Base-by-base conservation (phyloP, 2,888 invertebrate genomes). In the Noctua comes region DNA sequence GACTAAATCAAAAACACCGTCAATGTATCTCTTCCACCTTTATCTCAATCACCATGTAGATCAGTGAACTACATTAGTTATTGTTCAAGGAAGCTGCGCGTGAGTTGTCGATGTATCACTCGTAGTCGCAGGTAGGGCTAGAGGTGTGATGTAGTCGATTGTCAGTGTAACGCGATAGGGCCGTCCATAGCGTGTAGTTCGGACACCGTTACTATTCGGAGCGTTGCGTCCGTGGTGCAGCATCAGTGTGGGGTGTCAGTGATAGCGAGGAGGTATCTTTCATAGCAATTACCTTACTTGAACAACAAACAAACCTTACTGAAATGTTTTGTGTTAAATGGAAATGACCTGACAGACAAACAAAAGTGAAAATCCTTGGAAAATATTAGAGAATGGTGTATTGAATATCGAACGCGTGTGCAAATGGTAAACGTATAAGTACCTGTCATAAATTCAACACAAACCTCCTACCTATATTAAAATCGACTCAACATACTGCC, bases 191-290 rank as follows among this genome's bases (percentile, higher is more conserved):
- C 51, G 51, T 78, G 78, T 72, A 65, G 66, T 36, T 43, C 70
- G 82, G 80, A 69, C 79, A 83, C 80, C 75, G 88, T 79, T 86
- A 82, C 70, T 86, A 90, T 89, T 89, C 87, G 84, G 90, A 89
- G 87, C 90, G 88, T 87, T 83, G 84, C 87, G 79, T 83, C 74
- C 74, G 82, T 72, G 85, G 74, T 74, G 80, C 85, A 73, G 80
- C 85, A 83, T 83, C 82, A 82, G 71, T 69, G 81, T 68, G 77
- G 40, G 79, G 86, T 10, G 31, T 3, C 68, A 82, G 21, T 88
- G 66, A n/a, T 10, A 76, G 76, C 68, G 86, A 31, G 24, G 18
- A 68, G 18, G 7, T 31, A 31, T 18, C n/a, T 24, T 31, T 31
- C 31, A 18, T 18, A 8, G 7, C 16, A 62, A 62, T 27, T 27